phyloP scores from a whole-genome alignment of 1,140 invertebrate genomes.

The Rhagoletis pomonella region DNA sequence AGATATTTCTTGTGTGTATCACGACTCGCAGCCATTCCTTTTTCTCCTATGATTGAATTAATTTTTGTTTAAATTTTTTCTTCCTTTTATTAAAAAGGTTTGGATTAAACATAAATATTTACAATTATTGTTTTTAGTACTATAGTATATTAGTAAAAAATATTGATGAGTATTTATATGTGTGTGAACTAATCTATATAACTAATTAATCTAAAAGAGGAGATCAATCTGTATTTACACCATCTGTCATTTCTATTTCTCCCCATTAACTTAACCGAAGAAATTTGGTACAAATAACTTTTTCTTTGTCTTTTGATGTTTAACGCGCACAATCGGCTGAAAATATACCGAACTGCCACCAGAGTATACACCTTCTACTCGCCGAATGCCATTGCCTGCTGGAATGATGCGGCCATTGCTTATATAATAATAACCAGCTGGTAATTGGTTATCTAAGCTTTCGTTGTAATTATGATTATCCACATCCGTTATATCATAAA shows the following conservation, averaged over 20 bases:
- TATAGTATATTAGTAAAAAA: too few relatives aligned
- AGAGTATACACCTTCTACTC: background rate
- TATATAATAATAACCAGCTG: slow-evolving; percentile 12
- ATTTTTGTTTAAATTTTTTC: too few relatives aligned
- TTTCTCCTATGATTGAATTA: too few relatives aligned
- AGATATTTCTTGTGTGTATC: too few relatives aligned
- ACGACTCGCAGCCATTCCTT: too few relatives aligned
- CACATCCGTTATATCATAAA: background rate
- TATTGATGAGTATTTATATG: too few relatives aligned
- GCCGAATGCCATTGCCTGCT: background rate
- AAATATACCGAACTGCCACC: background rate
- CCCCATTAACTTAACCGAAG: slow-evolving; percentile 63
- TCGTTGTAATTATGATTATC: background rate
- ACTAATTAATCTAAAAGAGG: background rate
- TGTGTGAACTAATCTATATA: too few relatives aligned
- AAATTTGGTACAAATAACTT: slow-evolving; percentile 71
- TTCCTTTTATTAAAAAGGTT: too few relatives aligned
- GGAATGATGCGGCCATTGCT: background rate
- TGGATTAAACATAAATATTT: too few relatives aligned
- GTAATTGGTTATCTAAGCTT: background rate
- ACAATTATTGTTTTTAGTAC: too few relatives aligned
- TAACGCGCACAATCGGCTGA: background rate
- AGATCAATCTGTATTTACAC: background rate
- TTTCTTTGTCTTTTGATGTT: slow-evolving; percentile 58
- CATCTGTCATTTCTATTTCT: background rate